Conservation (phyloP, 2,113 vertebrate species). For the Hippopotamus amphibius region DNA sequence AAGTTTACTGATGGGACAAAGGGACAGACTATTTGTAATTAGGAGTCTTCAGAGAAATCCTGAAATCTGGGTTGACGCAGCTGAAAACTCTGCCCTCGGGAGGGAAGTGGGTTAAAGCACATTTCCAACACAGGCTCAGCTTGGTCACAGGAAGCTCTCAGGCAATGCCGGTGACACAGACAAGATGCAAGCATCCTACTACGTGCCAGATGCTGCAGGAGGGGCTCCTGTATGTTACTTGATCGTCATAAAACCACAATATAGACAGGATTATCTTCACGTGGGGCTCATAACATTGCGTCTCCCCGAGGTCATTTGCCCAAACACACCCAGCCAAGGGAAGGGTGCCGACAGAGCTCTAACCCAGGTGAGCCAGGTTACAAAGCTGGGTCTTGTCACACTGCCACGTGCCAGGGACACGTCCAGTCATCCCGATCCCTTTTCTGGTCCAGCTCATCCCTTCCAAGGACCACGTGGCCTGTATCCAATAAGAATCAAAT, state of each 20-base stretch:
- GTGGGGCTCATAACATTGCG: rapidly evolving
- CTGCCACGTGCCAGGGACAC: rapidly evolving
- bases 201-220: rapidly evolving
- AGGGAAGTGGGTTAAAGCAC: background rate
- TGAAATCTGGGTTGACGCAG: background rate
- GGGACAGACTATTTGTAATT: background rate
- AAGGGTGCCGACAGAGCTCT: rapidly evolving
- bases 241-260: background rate
- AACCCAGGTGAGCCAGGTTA: background rate
- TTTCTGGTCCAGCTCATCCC: no score
- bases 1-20: no score
- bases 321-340: background rate
- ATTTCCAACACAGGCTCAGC: no score
- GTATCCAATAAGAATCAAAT: rapidly evolving
- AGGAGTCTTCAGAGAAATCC: background rate
- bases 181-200: background rate
- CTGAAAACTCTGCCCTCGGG: background rate
- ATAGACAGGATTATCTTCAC: rapidly evolving
- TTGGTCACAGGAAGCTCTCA: background rate
- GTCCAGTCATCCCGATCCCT: background rate
- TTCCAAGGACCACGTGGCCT: rapidly evolving
- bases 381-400: background rate
- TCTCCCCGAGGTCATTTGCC: background rate
- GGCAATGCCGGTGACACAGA: rapidly evolving
- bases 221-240: rapidly evolving